Base-by-base conservation (phyloP, 2,888 invertebrate species). In the Nudaria mundana region DNA sequence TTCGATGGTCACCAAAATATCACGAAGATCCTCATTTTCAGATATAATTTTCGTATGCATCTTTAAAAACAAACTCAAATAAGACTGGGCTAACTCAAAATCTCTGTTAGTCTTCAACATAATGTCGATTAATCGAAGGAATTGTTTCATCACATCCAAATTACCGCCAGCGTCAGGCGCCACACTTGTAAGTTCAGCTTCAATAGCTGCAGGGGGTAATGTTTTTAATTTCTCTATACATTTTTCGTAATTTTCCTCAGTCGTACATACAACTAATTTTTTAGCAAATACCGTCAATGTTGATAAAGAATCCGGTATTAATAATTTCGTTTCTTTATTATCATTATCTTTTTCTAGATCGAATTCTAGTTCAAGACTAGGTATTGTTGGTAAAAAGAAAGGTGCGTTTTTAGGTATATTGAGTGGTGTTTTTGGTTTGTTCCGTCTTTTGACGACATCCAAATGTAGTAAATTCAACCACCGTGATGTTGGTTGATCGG, bases 301-400 rank as follows among this genome's bases (percentile, higher is more conserved):
- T 33, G 90, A 88, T 15, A 95, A 81, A 11, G 90, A 88, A 6
- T 91, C 83, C 1, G 92, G 90, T 31, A 89, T 84, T 18, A 92
- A 56, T 3, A 94, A 59, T 65, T 91, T 92, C 4, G 90, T 91
- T 1, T 75, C 71, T 13, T 73, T 61, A 10, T 72, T 69, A 1
- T 79, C 61, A 16, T 83, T 80, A 0, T 81, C 76, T 38, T 89
- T 79, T 3, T 90, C 86, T 2, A 94, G 72, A 71, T 95, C 95
- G 75, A 98, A 98, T 71, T 94, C 93, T 4, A 96, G 81, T 57
- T 95, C 93, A 11, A 97, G 84, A 1, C 95, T 94, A 0, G 96
- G 92, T 39, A 98, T 90, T 0, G 98, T 98, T 0, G 98, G 98
- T 34, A 99, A 85, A 75, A 99, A 99, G 88, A 99, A 99, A 0